Evolutionary conservation across 2,113 vertebrate species (phyloP).

Genomic region (Anolis sagrei): DNA sequence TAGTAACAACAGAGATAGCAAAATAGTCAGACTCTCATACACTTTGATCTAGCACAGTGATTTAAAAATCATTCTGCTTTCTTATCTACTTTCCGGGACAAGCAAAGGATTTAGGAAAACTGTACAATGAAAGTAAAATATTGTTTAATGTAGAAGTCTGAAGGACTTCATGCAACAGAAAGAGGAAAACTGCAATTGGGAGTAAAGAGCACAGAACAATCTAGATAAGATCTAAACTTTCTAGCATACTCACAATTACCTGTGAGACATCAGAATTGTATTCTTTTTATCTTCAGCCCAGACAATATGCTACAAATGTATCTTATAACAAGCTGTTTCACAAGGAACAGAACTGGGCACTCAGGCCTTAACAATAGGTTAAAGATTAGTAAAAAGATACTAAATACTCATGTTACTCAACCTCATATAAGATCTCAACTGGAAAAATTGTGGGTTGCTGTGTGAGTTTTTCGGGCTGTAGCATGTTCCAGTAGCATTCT

Average conservation of each 20-base stretch:
- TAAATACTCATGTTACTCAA: too few species aligned
- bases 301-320: too few species aligned
- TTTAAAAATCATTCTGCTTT: slow-evolving; percentile 23
- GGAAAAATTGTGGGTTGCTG: too few species aligned
- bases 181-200: slow-evolving; percentile 46
- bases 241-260: slow-evolving; percentile 50
- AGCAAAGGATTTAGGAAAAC: slow-evolving; percentile 28
- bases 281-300: slow-evolving; percentile 61
- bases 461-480: too few species aligned
- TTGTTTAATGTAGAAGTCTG: slow-evolving; percentile 36
- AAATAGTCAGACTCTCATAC: background rate
- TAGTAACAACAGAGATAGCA: background rate
- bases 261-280: slow-evolving; percentile 59
- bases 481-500: too few species aligned
- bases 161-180: slow-evolving; percentile 44
- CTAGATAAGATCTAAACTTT: slow-evolving; percentile 53
- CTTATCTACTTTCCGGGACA: slow-evolving; percentile 25
- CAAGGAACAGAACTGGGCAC: slow-evolving; percentile 45
- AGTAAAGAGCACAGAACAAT: slow-evolving; percentile 54
- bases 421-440: background rate
- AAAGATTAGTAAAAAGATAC: background rate
- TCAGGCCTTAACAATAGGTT: slow-evolving; percentile 43
- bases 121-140: slow-evolving; percentile 28
- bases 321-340: slow-evolving; percentile 50
- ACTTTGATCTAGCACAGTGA: background rate